Percentiles rank a stretch among this genome's conserved stretches.
Evolutionary conservation across 2,888 invertebrate genomes (phyloP).

Genomic region (Tetheella fluctuosa): DNA sequence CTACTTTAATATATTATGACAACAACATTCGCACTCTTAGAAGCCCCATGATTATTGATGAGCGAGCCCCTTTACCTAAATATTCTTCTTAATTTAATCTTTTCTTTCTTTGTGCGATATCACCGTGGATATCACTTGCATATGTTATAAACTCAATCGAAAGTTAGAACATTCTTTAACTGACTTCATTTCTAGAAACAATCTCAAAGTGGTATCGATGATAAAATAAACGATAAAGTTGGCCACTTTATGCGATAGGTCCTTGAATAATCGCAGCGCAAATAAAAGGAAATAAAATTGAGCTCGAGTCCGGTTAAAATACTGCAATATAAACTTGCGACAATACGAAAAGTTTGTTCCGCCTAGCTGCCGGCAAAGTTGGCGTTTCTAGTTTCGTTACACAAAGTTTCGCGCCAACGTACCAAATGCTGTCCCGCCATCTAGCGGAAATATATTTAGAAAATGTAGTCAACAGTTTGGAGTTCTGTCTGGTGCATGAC

Average conservation of each 20-base stretch:
- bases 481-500: neutral
- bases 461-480: neutral
- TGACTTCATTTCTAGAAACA: too few species aligned
- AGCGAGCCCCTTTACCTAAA: too few species aligned
- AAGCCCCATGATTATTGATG: too few species aligned
- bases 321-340: conserved; percentile 7
- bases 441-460: conserved; percentile 6
- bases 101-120: too few species aligned
- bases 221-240: conserved; percentile 3
- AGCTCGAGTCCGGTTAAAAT: neutral
- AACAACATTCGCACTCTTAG: too few species aligned
- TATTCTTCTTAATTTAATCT: too few species aligned
- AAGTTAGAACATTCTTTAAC: too few species aligned
- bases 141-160: too few species aligned
- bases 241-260: neutral
- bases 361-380: neutral
- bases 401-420: neutral
- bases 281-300: conserved; percentile 5
- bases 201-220: neutral
- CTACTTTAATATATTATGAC: too few species aligned
- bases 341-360: conserved; percentile 1
- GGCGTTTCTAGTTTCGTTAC: neutral
- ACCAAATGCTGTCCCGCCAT: neutral
- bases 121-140: too few species aligned
- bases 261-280: conserved; percentile 2